A percentile compares a stretch with the other conserved stretches of the same genome.
phyloP scores from a whole-genome alignment of 2,113 vertebrate genomes.

The Siphamia tubifer region DNA sequence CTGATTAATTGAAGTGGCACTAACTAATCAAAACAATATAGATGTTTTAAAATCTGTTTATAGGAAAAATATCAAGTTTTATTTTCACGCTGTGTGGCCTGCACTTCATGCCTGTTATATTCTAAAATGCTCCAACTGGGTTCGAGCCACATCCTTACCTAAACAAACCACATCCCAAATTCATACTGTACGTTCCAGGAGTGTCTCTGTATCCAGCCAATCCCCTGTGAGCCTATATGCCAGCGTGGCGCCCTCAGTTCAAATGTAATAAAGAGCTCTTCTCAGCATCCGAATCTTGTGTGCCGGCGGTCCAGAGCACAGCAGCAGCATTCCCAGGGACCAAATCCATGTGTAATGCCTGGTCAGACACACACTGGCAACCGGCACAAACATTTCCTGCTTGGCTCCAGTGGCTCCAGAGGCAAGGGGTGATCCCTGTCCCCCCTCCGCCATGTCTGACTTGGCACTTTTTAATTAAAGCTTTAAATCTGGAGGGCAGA shows the following conservation, averaged over 20 bases:
- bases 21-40: slow-evolving; percentile 4
- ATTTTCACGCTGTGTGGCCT: slow-evolving; percentile 7
- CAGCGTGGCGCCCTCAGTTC: slow-evolving; percentile 44
- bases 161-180: slow-evolving; percentile 46
- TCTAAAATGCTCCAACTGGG: slow-evolving; percentile 13
- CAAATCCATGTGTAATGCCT: slow-evolving; percentile 80
- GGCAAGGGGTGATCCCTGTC: slow-evolving; percentile 50
- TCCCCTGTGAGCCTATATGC: slow-evolving; percentile 30
- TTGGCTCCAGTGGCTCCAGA: slow-evolving; percentile 78
- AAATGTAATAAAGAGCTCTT: slow-evolving; percentile 71
- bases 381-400: slow-evolving; percentile 80
- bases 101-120: neutral
- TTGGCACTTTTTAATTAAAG: slow-evolving; percentile 80
- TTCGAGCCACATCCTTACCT: slow-evolving; percentile 20
- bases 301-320: slow-evolving; percentile 42
- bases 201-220: slow-evolving; percentile 27
- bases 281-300: slow-evolving; percentile 56
- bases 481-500: slow-evolving; percentile 63
- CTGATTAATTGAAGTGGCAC: slow-evolving; percentile 14
- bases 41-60: neutral
- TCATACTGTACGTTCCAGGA: slow-evolving; percentile 15
- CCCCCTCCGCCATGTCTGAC: slow-evolving; percentile 56
- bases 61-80: slow-evolving; percentile 9
- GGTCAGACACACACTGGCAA: slow-evolving; percentile 81
- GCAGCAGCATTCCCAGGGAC: slow-evolving; percentile 79